Conservation (phyloP, 2,113 vertebrate genomes). For the Coptodon rendalli region DNA sequence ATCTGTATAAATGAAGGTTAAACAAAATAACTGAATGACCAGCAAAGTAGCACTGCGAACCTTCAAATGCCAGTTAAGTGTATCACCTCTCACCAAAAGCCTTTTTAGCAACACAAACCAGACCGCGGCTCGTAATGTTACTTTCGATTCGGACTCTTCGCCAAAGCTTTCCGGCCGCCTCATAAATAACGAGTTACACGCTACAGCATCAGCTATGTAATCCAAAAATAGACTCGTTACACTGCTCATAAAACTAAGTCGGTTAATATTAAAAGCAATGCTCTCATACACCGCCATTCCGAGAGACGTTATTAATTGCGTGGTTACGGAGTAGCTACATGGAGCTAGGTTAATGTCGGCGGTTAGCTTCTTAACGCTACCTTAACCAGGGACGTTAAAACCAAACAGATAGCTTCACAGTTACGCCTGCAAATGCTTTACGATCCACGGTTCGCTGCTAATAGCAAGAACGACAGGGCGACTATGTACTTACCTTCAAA, state of each 20-base stretch:
- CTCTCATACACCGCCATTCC: background rate
- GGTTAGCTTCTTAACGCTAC: background rate
- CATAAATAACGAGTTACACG: background rate
- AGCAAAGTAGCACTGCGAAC: background rate
- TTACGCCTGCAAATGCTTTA: background rate
- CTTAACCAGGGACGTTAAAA: background rate
- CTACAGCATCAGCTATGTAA: background rate
- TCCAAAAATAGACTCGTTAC: background rate
- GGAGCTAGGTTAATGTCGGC: background rate
- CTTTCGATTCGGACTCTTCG: background rate
- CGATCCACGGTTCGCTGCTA: fast-evolving
- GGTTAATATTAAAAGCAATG: background rate
- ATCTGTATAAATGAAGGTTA: background rate
- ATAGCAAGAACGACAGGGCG: background rate
- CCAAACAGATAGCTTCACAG: background rate
- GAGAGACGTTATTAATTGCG: background rate
- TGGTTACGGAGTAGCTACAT: background rate
- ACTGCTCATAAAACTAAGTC: background rate
- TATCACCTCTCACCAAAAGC: background rate
- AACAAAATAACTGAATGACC: background rate
- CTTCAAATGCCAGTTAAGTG: background rate
- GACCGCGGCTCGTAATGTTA: no score
- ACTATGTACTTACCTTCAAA: background rate
- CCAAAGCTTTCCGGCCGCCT: background rate
- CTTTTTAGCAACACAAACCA: background rate